Evolutionary conservation across 2,113 vertebrate genomes (phyloP).

Genomic region (Leptodactylus fuscus): DNA sequence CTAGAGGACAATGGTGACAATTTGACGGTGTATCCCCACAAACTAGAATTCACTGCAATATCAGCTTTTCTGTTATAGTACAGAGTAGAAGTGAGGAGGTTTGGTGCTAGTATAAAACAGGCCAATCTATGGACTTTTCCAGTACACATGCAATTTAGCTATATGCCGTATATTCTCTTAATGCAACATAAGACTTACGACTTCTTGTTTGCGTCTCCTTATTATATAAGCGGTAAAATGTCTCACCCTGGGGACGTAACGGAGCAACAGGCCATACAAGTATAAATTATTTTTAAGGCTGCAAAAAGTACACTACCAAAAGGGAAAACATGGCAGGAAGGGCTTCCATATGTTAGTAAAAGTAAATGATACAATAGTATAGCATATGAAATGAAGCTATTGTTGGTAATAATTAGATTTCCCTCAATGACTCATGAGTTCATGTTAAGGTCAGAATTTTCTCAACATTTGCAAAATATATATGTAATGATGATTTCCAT

Average conservation of each 20-base stretch:
- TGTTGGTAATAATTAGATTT: conserved; percentile 54
- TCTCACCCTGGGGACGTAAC: background rate
- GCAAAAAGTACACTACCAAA: background rate
- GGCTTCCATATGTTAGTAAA: conserved; percentile 31
- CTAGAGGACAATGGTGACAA: too few species aligned
- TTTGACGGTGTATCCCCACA: too few species aligned
- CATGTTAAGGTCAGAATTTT: conserved; percentile 40
- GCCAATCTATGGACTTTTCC: background rate
- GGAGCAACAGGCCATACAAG: too few species aligned
- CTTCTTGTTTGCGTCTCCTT: background rate
- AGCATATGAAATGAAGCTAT: conserved; percentile 33
- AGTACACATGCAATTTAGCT: background rate
- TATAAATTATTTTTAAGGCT: background rate
- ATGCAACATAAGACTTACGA: background rate
- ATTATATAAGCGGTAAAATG: background rate
- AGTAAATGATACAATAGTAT: conserved; percentile 22
- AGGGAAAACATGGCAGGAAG: background rate
- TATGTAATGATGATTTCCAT: conserved; percentile 45
- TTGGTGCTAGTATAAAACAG: background rate
- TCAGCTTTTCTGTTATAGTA: too few species aligned
- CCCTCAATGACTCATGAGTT: conserved; percentile 50
- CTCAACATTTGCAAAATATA: conserved; percentile 44
- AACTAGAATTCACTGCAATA: too few species aligned
- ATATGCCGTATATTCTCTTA: background rate
- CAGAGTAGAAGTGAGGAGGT: background rate